These are phyloP conservation scores for Nyctereutes procyonoides DNA, from an alignment of 2,113 vertebrate species.

Conservation along the genomic window DNA sequence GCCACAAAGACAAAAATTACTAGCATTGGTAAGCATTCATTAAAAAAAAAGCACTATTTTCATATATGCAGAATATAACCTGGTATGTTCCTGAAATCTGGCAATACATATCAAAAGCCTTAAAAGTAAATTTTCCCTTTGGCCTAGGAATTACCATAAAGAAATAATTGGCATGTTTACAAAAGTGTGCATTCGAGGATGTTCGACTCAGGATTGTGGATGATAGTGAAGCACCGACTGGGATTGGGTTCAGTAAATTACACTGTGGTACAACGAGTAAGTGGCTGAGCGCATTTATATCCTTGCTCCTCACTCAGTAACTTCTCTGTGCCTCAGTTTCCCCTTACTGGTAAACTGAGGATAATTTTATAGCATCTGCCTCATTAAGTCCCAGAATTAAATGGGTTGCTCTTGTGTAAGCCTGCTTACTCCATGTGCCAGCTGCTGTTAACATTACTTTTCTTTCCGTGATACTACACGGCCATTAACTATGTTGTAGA, in stretches of 20 bases:
- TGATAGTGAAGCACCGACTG: background rate
- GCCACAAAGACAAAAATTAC: background rate
- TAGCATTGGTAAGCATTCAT: background rate
- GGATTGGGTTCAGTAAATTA: background rate
- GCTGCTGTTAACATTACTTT: background rate
- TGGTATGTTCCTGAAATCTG: slow-evolving; percentile 9
- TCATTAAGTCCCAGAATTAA: background rate
- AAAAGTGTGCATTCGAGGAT: background rate
- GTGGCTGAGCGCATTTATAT: background rate
- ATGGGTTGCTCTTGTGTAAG: background rate
- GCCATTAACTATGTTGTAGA: background rate
- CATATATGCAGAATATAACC: background rate
- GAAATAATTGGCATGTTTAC: background rate
- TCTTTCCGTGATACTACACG: background rate
- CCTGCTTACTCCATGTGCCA: background rate
- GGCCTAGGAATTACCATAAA: background rate
- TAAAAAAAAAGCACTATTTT: background rate
- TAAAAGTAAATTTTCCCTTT: slow-evolving; percentile 42
- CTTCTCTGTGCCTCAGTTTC: background rate
- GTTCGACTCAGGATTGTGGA: background rate
- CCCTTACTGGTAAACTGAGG: background rate
- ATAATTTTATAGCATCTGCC: background rate
- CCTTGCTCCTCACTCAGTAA: background rate
- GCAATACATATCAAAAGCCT: background rate
- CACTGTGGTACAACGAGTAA: fast-evolving